Conservation (phyloP, 1,140 invertebrate genomes). For the Magallana ariakensis region DNA sequence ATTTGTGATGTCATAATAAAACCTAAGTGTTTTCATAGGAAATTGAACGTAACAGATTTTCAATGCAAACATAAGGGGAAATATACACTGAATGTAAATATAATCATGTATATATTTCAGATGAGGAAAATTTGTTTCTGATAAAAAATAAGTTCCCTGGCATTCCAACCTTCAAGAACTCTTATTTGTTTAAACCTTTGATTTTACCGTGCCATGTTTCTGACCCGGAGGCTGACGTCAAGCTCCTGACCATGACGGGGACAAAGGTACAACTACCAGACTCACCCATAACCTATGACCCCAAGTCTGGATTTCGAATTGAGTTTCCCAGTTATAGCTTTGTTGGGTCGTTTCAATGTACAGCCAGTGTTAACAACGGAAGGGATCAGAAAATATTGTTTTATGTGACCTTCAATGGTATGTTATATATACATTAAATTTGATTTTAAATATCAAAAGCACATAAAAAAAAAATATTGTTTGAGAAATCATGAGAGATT, state of each 20-base stretch:
- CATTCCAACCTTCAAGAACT: neutral
- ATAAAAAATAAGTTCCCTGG: neutral
- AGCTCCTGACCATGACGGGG: slow-evolving; percentile 46
- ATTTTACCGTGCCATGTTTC: slow-evolving; percentile 59
- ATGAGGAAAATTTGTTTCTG: slow-evolving; percentile 57
- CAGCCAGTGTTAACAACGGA: slow-evolving; percentile 18
- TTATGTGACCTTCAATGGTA: too few species aligned
- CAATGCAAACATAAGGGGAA: too few species aligned
- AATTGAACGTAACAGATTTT: too few species aligned
- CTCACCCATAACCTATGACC: slow-evolving; percentile 61
- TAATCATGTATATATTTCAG: slow-evolving; percentile 48
- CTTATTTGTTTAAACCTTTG: neutral
- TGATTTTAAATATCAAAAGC: too few species aligned
- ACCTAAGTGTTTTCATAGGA: too few species aligned
- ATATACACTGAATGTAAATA: too few species aligned
- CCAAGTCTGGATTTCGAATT: slow-evolving; percentile 61
- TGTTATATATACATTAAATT: too few species aligned
- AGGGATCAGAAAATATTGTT: too few species aligned
- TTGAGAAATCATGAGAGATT: too few species aligned
- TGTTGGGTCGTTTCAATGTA: slow-evolving; percentile 57
- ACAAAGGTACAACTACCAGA: neutral
- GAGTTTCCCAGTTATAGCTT: slow-evolving; percentile 55
- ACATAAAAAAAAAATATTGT: too few species aligned
- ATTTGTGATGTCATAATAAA: too few species aligned
- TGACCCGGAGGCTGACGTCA: slow-evolving; percentile 60